phyloP scores from a whole-genome alignment of 2,113 vertebrate species.

The Aleadryas rufinucha region DNA sequence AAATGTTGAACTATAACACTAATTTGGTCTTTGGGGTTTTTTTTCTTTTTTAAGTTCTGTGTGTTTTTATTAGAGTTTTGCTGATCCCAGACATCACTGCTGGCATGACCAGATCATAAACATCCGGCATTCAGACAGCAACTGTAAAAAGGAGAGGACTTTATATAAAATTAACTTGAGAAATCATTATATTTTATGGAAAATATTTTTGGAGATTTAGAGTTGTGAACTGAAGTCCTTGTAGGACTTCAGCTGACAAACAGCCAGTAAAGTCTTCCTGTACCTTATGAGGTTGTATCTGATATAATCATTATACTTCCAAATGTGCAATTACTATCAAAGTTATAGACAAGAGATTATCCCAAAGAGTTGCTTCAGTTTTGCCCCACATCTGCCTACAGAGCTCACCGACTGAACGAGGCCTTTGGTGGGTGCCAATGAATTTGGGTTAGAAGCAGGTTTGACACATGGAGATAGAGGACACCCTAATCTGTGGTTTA shows the following conservation, averaged over 20 bases:
- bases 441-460: not conserved
- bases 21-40: not conserved
- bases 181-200: not conserved
- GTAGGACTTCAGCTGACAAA: not conserved
- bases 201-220: not conserved
- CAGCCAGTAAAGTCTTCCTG: not conserved
- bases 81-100: not conserved
- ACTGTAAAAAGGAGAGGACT: not conserved
- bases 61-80: not conserved
- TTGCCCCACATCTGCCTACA: rapidly evolving
- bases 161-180: not conserved
- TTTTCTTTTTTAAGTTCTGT: not conserved
- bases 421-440: not conserved
- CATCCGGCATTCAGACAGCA: not conserved
- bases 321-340: not conserved
- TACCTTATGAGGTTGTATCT: not conserved
- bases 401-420: not conserved
- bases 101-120: not conserved
- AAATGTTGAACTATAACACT: not conserved
- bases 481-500: not conserved
- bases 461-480: not conserved
- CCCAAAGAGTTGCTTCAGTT: not conserved
- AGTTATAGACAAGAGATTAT: not conserved
- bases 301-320: not conserved
- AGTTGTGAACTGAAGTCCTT: not conserved